These are phyloP conservation scores for Leucoptera coffeella DNA, from an alignment of 2,888 invertebrate genomes.

Conservation along the genomic window DNA sequence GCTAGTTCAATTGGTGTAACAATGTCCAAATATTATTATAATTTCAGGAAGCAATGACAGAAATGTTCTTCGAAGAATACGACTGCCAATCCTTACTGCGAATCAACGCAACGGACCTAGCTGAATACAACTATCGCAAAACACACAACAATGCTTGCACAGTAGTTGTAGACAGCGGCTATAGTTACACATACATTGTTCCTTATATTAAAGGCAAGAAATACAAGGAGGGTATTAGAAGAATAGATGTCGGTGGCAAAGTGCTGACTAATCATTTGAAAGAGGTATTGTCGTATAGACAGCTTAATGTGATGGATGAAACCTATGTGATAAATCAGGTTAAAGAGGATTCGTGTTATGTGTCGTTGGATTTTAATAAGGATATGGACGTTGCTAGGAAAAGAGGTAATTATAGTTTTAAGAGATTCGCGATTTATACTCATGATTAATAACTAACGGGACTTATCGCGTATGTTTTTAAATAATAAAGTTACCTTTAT, in stretches of 20 bases:
- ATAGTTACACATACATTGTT: constrained; percentile 90
- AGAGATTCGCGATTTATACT: too few species aligned
- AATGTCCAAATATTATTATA: too few species aligned
- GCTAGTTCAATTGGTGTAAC: too few species aligned
- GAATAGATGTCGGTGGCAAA: constrained; percentile 96
- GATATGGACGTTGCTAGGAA: constrained; percentile 69
- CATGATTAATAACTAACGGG: too few species aligned
- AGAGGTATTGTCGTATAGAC: constrained; percentile 92
- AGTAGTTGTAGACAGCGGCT: constrained; percentile 89
- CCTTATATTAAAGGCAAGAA: constrained; percentile 81
- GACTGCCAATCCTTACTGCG: constrained; percentile 78
- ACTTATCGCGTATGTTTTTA: too few species aligned
- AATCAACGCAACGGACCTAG: constrained; percentile 75
- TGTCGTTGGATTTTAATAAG: constrained; percentile 73
- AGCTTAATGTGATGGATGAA: constrained; percentile 97
- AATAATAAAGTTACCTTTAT: too few species aligned
- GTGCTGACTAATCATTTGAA: constrained; percentile 95
- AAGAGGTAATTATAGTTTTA: too few species aligned
- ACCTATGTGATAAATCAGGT: constrained; percentile 97
- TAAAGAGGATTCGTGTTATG: constrained; percentile 96
- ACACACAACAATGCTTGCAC: constrained; percentile 59
- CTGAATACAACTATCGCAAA: constrained; percentile 61
- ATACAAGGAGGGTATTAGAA: constrained; percentile 58
- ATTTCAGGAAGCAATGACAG: constrained; percentile 91
- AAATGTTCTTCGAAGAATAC: constrained; percentile 97